Base-by-base conservation (phyloP, 2,888 invertebrate species). In the Diaprepes abbreviatus region DNA sequence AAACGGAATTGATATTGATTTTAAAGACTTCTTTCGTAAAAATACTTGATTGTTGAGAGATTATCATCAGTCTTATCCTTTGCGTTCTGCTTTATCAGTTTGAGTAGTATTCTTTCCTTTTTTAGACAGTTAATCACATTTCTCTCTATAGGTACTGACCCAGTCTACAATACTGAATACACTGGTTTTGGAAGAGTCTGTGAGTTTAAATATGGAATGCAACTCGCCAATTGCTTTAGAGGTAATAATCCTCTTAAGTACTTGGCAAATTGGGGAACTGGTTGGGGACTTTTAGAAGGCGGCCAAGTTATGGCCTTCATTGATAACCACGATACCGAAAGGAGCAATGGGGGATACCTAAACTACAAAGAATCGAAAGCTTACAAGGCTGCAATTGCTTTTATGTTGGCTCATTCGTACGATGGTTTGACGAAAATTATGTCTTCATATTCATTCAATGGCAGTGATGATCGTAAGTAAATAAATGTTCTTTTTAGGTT, bases 391-490 rank as follows among this genome's bases (percentile, higher is more conserved):
- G 96, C 95, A 0, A 91, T 90, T 2, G 94, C 93, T 0, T 96
- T 95, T 83, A 94, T 93, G 89, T 85, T 97, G 82, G 94, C 96
- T 0, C 92, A 93, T 87, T 91, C 93, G 0, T 94, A 93, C 74
- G 94, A 93, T 74, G 86, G 88, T 66, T 90, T 93, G 0, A 89
- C 93, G 52, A 84, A 96, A 58, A 95, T 97, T 93, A 97, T 97
- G 95, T 95, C 95, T 80, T 95, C 95, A 74, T 97, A 89, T 79
- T 85, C 80, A 52, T 97, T 95, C 83, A 79, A 82, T 0, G 75
- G 89, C 66, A 86, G 86, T 6, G 90, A 91, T 77, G 78, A 80
- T 75, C 81, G 82, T 75, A 66, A 57, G 38, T 50, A n/a, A 43
- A 24, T 19, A 36, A 55, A 36, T 57, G 9, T 33, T 10, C 19